These are phyloP conservation scores for Glomeris maerens DNA, from an alignment of 1,140 invertebrate species.

Conservation along the genomic window DNA sequence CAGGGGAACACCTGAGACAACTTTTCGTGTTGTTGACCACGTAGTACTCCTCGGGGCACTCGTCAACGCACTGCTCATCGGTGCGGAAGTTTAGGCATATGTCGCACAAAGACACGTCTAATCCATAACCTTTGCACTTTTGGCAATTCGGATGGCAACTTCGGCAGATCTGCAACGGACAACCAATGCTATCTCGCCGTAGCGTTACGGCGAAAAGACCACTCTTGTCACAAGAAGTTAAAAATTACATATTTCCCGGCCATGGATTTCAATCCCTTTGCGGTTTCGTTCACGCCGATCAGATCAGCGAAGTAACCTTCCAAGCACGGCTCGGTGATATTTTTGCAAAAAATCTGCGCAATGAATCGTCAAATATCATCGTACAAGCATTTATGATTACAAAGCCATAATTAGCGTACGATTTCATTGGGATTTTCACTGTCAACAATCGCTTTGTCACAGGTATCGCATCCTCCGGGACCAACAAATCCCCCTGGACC, in stretches of 20 bases:
- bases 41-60: slow-evolving; percentile 71
- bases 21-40: slow-evolving; percentile 49
- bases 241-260: slow-evolving; percentile 49
- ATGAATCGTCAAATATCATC: neutral
- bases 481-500: slow-evolving; percentile 74
- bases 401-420: slow-evolving; percentile 1
- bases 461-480: slow-evolving; percentile 66
- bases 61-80: slow-evolving; percentile 77
- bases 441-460: slow-evolving; percentile 72
- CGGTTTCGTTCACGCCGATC: slow-evolving; percentile 51
- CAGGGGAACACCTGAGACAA: slow-evolving; percentile 47
- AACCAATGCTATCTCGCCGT: neutral
- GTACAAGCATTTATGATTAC: neutral
- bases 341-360: slow-evolving; percentile 30
- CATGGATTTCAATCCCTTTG: slow-evolving; percentile 47
- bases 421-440: slow-evolving; percentile 23
- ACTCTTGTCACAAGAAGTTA: too few relatives aligned
- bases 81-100: slow-evolving; percentile 69
- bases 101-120: slow-evolving; percentile 53
- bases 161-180: slow-evolving; percentile 43
- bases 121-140: slow-evolving; percentile 73
- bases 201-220: too few relatives aligned
- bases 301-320: slow-evolving; percentile 67
- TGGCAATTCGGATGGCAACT: slow-evolving; percentile 82
- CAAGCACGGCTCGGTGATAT: slow-evolving; percentile 65